Evolutionary conservation across 2,113 vertebrate genomes (phyloP).

Genomic region (Myodes glareolus): DNA sequence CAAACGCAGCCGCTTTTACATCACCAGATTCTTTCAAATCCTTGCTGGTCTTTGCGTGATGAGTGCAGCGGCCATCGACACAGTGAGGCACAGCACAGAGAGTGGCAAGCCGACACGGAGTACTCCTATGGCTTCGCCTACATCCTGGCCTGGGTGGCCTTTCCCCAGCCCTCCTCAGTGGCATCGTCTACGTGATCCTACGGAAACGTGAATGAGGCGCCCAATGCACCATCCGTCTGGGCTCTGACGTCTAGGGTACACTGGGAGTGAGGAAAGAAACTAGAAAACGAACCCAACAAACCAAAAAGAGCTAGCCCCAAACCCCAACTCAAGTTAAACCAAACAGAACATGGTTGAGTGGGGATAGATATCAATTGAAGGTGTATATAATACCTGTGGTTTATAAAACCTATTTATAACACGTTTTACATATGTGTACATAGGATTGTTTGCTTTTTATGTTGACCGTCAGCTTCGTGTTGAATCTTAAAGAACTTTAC

Average conservation of each 20-base stretch:
- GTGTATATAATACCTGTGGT: conserved; percentile 99
- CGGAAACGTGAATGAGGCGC: conserved; percentile 94
- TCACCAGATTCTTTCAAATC: conserved; percentile 97
- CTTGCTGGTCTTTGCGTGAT: conserved; percentile 97
- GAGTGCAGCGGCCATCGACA: conserved; percentile 95
- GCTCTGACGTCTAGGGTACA: conserved; percentile 70
- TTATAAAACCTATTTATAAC: conserved; percentile 99
- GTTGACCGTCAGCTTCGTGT: conserved; percentile 90
- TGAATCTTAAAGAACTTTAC: conserved; percentile 89
- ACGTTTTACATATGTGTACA: conserved; percentile 99
- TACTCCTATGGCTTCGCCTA: conserved; percentile 92
- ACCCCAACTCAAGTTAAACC: conserved; percentile 77
- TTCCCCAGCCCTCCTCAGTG: conserved; percentile 94
- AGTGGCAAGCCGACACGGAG: conserved; percentile 85
- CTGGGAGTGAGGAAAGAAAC: conserved; percentile 79
- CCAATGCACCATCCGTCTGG: neutral
- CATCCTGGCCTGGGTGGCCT: conserved; percentile 97
- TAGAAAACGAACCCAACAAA: conserved; percentile 64
- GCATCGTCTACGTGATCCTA: conserved; percentile 95
- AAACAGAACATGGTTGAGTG: conserved; percentile 78
- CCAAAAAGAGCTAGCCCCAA: conserved; percentile 73
- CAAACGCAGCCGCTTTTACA: conserved; percentile 96
- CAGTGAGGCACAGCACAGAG: conserved; percentile 89
- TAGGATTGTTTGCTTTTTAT: conserved; percentile 96
- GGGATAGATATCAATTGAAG: conserved; percentile 93